Evolutionary conservation across 1,140 invertebrate genomes (phyloP).

Genomic region (Luehdorfia chinensis): DNA sequence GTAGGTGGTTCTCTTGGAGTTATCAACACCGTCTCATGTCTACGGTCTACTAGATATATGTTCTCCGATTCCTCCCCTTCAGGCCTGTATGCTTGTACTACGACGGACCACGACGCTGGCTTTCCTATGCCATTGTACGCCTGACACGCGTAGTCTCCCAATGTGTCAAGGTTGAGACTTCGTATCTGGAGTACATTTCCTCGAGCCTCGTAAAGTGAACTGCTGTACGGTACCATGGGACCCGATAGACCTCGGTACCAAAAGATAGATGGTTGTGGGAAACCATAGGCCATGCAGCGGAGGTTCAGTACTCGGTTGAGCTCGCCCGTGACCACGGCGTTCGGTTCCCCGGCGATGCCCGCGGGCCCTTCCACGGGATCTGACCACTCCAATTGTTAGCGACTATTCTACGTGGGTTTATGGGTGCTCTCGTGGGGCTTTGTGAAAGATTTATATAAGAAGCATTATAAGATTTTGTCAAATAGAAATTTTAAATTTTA

Average conservation of each 20-base stretch:
- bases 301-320: constrained; percentile 84
- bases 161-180: constrained; percentile 81
- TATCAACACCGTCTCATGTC: constrained; percentile 23
- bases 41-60: constrained; percentile 48
- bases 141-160: constrained; percentile 92
- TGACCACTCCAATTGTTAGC: constrained; percentile 64
- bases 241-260: constrained; percentile 89
- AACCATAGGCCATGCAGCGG: constrained; percentile 90
- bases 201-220: constrained; percentile 84
- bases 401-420: constrained; percentile 45
- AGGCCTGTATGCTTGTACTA: constrained; percentile 83
- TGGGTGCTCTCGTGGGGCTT: constrained; percentile 14
- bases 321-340: constrained; percentile 81
- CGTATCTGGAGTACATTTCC: constrained; percentile 86
- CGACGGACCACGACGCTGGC: constrained; percentile 85
- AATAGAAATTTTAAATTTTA: background rate
- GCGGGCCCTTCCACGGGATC: constrained; percentile 72
- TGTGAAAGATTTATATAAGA: background rate
- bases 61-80: constrained; percentile 63
- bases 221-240: constrained; percentile 82
- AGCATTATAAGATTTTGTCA: background rate
- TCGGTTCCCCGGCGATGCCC: constrained; percentile 77
- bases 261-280: constrained; percentile 87
- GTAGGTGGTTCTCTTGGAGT: constrained; percentile 23
- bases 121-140: constrained; percentile 90